Base-by-base conservation (phyloP, 2,113 vertebrate genomes). In the Miniopterus natalensis region DNA sequence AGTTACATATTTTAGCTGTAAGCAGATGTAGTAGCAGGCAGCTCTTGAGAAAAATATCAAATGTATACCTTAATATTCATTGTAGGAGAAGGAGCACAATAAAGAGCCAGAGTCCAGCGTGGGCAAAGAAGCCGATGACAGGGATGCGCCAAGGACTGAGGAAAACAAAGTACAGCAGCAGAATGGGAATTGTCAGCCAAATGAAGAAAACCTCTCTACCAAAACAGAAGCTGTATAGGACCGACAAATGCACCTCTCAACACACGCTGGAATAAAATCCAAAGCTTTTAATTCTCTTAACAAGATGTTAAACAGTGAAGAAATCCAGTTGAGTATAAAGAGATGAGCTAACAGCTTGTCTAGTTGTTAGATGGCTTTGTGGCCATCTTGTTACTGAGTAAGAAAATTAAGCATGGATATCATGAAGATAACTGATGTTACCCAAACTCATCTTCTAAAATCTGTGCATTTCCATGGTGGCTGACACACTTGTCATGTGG, bases 151-250 rank as follows among this genome's bases (percentile, higher is more conserved):
- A 98, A 97, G 98, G 98, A 96, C 80, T 96, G 98, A 97, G 77
- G 96, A 99, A 97, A 96, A 95, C 91, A 97, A 97, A 74, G 96
- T 98, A 29, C 99, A 99, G 79, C 99, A 99, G 79, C 99, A 99
- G 84, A 99, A 99, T 8, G 99, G 99, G 79, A 99, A 98, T 98
- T 99, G 99, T 98, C 98, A 98, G 95, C 98, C 98, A 63, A 98
- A 98, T 83, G 98, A 98, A 31, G 98, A 99, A 84, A 98, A 96
- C 53, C 96, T 98, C 55, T 96, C 98, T 66, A 57, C 98, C 97
- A 98, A 98, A 97, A 97, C 98, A 63, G 98, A 98, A 84, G 96
- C 96, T 9, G 96, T 98, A 95, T 98, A 98, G 95, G 91, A 92
- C 86, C 1, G 20, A 94, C 83, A 85, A 23, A 95, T 31, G 40